Conservation (phyloP, 2,888 invertebrate genomes). For the Eupelmus urozonus region DNA sequence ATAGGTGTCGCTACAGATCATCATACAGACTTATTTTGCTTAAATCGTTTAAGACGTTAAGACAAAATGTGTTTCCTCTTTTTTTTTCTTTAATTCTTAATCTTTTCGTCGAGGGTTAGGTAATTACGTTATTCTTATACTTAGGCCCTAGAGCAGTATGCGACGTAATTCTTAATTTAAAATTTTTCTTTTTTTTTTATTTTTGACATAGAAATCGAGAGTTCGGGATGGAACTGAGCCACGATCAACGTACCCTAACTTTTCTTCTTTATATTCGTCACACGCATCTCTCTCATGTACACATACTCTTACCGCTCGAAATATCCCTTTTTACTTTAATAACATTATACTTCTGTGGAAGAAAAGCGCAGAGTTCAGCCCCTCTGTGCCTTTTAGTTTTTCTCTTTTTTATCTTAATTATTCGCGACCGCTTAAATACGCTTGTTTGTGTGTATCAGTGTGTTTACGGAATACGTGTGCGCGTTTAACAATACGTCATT, state of each 20-base stretch:
- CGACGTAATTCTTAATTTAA: slow-evolving; percentile 54
- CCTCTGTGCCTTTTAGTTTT: slow-evolving; percentile 1
- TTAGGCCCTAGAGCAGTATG: slow-evolving; percentile 65
- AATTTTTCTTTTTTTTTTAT: slow-evolving; percentile 31
- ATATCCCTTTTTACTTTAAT: slow-evolving; percentile 4
- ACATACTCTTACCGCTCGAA: slow-evolving; percentile 23
- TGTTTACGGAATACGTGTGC: slow-evolving; percentile 31
- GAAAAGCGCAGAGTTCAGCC: slow-evolving; percentile 24
- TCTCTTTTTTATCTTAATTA: slow-evolving; percentile 28
- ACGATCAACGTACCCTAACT: slow-evolving; percentile 52
- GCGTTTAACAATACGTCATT: slow-evolving; percentile 12
- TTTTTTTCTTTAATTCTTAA: too few relatives aligned
- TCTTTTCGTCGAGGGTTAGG: slow-evolving; percentile 59
- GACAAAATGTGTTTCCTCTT: slow-evolving; percentile 57
- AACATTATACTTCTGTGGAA: slow-evolving; percentile 7
- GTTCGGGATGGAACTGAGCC: slow-evolving; percentile 57
- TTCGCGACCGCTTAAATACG: slow-evolving; percentile 27
- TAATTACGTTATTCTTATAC: slow-evolving; percentile 59
- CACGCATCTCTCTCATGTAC: slow-evolving; percentile 7
- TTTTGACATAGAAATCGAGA: slow-evolving; percentile 64
- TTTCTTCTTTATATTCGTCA: slow-evolving; percentile 43
- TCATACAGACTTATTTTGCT: slow-evolving; percentile 62
- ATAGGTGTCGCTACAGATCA: slow-evolving; percentile 64
- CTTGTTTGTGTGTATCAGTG: slow-evolving; percentile 15
- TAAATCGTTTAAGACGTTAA: slow-evolving; percentile 58